Base-by-base conservation (phyloP, 2,888 invertebrate species). In the Agriopis leucophaearia region DNA sequence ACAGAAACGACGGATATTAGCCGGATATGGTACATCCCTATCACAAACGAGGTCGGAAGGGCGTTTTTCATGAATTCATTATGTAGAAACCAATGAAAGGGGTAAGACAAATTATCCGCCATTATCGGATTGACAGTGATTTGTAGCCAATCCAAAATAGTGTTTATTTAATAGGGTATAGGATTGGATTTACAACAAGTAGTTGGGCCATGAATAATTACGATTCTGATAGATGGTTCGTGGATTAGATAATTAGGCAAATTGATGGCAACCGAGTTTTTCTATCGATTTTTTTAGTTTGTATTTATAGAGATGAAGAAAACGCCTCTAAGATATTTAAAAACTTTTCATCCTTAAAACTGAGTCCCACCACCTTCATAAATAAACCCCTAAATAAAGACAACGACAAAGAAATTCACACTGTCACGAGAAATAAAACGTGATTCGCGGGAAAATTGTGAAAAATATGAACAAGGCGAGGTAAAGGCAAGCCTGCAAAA, bases 401-500 rank as follows among this genome's bases (percentile, higher is more conserved):
- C 56, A 45, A 54, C 44, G 18, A 68, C 59, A 67, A 70, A 72
- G 68, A 73, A 73, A 72, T 69, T 64, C 66, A 68, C 70, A 69
- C 59, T 72, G 80, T 78, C 74, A 71, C 64, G 59, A 69, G 66
- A 65, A 80, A 79, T 59, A 78, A 72, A 74, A 77, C 70, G 77
- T 74, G 78, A 77, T 80, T 78, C 75, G 75, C 75, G 75, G 72
- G 78, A 77, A 81, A 81, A 81, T 77, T 79, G 76, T 74, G 68
- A 77, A 80, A 78, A 75, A 77, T 76, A 81, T 78, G 73, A 78
- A 78, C 81, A 81, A 78, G 79, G 69, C 74, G 74, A 73, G 72
- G 76, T 76, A 74, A 74, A 51, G 73, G 64, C 79, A 74, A 79
- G 82, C 79, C 82, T 75, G 75, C 78, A 74, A 79, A 80, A 81